Percentiles rank a stretch among this genome's conserved stretches.
Evolutionary conservation across 2,113 vertebrate species (phyloP).

Genomic region (Epinephelus fuscoguttatus): DNA sequence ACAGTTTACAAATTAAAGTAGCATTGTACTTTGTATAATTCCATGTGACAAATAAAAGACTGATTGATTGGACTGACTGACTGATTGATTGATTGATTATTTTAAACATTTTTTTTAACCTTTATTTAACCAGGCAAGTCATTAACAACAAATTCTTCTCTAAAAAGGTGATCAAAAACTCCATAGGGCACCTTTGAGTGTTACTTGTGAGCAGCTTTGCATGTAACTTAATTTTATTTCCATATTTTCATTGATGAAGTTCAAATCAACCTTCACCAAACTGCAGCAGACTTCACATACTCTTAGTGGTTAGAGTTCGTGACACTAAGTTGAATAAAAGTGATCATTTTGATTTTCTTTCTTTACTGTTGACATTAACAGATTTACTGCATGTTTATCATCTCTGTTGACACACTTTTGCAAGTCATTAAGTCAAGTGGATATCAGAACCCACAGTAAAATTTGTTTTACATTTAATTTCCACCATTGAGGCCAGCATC

Average conservation of each 20-base stretch:
- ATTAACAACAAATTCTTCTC: no score
- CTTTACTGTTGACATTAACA: constrained; percentile 12
- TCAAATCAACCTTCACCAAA: background rate
- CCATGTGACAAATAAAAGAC: no score
- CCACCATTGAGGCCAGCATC: constrained; percentile 48
- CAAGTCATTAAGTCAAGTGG: constrained; percentile 25
- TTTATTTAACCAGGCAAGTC: no score
- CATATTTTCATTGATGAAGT: background rate
- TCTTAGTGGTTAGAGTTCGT: background rate
- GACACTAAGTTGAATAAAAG: constrained; percentile 26
- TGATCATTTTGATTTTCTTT: constrained; percentile 8
- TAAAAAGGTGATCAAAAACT: background rate
- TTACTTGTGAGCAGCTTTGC: background rate
- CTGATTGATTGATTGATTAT: no score
- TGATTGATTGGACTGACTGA: no score
- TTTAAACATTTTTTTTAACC: no score
- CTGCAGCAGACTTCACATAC: background rate
- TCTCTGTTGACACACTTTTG: constrained; percentile 25
- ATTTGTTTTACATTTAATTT: constrained; percentile 12
- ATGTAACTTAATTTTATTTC: background rate
- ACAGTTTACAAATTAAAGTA: no score
- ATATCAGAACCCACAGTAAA: constrained; percentile 18
- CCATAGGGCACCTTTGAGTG: background rate
- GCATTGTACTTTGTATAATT: no score
- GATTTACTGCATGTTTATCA: constrained; percentile 19